Evolutionary conservation across 2,113 vertebrate genomes (phyloP).

Genomic region (Bos taurus): ARS-UCD2.0 NC_037356.1:2649501-2650000

Average conservation of each 20-base stretch:
- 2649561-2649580: background rate
- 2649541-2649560: background rate
- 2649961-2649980: background rate
- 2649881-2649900: constrained; percentile 1
- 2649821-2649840: constrained; percentile 32
- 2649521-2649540: background rate
- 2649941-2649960: constrained; percentile 45
- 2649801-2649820: constrained; percentile 69
- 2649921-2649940: background rate
- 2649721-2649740: constrained; percentile 69
- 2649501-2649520: constrained; percentile 20
- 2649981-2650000: background rate
- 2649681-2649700: constrained; percentile 44
- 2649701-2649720: background rate
- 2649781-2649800: constrained; percentile 49
- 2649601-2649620: constrained; percentile 39
- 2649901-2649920: background rate
- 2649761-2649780: constrained; percentile 70
- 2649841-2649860: constrained; percentile 39
- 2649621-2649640: constrained; percentile 42
- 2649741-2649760: constrained; percentile 43
- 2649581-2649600: constrained; percentile 1
- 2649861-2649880: constrained; percentile 33
- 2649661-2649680: constrained; percentile 62
- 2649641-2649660: constrained; percentile 69